Evolutionary conservation across 2,797 vertebrate genomes (phyloP).

Genomic region (Pangasius macronema): DNA sequence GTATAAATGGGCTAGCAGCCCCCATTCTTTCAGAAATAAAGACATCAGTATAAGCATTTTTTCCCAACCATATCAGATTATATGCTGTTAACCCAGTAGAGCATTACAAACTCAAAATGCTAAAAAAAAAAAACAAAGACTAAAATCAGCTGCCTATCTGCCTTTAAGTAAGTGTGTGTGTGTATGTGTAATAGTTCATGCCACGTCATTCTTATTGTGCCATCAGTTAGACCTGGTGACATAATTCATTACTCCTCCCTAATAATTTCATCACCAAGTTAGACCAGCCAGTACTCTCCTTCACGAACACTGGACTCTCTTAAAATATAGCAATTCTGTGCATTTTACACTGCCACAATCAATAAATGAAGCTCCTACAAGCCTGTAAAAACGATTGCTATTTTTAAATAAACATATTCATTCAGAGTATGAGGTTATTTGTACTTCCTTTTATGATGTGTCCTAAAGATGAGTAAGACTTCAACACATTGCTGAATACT

Average conservation of each 20-base stretch:
- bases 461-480: background rate
- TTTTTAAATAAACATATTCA: conserved; percentile 14
- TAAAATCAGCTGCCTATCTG: background rate
- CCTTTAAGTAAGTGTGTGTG: background rate
- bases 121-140: background rate
- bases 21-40: background rate
- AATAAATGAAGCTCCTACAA: background rate
- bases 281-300: background rate
- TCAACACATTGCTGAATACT: background rate
- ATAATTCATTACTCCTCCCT: background rate
- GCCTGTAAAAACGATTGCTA: background rate
- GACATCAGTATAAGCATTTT: background rate
- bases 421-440: background rate
- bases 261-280: background rate
- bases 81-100: background rate
- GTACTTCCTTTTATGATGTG: background rate
- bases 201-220: background rate
- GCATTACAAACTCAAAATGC: background rate
- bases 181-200: background rate
- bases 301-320: background rate
- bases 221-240: background rate
- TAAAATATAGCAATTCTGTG: background rate
- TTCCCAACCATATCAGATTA: background rate
- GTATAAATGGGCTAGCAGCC: background rate
- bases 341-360: background rate